Evolutionary conservation across 2,888 invertebrate species (phyloP).

Genomic region (Spodoptera littoralis): DNA sequence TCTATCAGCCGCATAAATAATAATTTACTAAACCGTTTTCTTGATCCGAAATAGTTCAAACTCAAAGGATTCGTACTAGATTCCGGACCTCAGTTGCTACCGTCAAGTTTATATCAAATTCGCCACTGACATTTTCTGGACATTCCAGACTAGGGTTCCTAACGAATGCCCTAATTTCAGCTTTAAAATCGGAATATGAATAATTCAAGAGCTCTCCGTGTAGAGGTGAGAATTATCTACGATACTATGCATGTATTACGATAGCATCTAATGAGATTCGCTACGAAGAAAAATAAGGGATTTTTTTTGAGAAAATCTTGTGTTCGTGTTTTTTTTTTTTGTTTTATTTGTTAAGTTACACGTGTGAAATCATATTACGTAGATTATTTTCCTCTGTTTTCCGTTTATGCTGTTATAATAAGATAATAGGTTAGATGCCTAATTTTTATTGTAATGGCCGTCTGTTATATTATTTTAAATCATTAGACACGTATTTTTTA

Average conservation of each 20-base stretch:
- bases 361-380: too few relatives aligned
- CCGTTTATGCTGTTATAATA: too few relatives aligned
- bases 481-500: too few relatives aligned
- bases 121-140: conserved; percentile 29
- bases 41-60: conserved; percentile 21
- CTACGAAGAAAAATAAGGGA: neutral
- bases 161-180: conserved; percentile 30
- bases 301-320: neutral
- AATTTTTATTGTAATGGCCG: too few relatives aligned
- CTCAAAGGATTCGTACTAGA: conserved; percentile 30
- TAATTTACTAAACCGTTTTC: conserved; percentile 21
- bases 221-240: conserved; percentile 40
- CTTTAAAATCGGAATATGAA: conserved; percentile 21
- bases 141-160: conserved; percentile 12
- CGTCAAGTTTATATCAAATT: conserved; percentile 15
- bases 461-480: too few relatives aligned
- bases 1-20: conserved; percentile 18
- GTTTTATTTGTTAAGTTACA: too few relatives aligned
- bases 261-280: conserved; percentile 3
- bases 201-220: conserved; percentile 35
- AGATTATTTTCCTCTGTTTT: too few relatives aligned
- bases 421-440: too few relatives aligned
- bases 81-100: conserved; percentile 11
- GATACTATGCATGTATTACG: conserved; percentile 5
- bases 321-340: too few relatives aligned